phyloP scores from a whole-genome alignment of 2,113 vertebrate genomes.

The Grantiella picta region DNA sequence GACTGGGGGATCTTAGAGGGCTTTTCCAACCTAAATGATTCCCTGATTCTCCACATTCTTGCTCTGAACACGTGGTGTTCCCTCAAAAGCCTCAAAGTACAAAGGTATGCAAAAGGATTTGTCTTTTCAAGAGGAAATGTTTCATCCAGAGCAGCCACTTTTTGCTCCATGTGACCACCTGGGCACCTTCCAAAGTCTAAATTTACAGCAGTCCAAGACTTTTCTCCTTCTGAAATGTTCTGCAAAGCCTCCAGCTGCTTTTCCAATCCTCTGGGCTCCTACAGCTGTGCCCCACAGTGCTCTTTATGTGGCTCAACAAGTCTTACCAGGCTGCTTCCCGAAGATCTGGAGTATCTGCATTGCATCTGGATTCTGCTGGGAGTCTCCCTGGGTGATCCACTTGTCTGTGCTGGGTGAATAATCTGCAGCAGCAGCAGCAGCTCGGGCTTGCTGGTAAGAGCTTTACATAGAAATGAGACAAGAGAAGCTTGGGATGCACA shows the following conservation, averaged over 20 bases:
- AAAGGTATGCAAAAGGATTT: background rate
- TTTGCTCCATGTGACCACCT: background rate
- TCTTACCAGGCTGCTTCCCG: background rate
- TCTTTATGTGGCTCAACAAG: background rate
- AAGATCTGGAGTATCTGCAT: background rate
- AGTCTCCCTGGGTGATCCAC: background rate
- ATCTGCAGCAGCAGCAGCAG: background rate
- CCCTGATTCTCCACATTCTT: background rate
- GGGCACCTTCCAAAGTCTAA: background rate
- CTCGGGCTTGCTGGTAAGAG: background rate
- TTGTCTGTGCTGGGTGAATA: background rate
- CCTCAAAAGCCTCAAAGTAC: background rate
- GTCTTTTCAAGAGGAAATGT: accelerated
- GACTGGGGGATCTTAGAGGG: background rate
- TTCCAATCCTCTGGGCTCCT: background rate
- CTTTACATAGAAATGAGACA: slow-evolving; percentile 6
- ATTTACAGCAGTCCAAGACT: background rate
- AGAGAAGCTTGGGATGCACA: background rate
- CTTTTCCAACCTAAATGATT: background rate
- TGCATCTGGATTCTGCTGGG: background rate
- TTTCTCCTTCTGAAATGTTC: background rate
- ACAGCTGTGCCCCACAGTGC: background rate
- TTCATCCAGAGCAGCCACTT: background rate
- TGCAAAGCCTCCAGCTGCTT: background rate
- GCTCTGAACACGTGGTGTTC: background rate